These are phyloP conservation scores for Musca domestica DNA, from an alignment of 1,140 invertebrate species.

Conservation along the genomic window DNA sequence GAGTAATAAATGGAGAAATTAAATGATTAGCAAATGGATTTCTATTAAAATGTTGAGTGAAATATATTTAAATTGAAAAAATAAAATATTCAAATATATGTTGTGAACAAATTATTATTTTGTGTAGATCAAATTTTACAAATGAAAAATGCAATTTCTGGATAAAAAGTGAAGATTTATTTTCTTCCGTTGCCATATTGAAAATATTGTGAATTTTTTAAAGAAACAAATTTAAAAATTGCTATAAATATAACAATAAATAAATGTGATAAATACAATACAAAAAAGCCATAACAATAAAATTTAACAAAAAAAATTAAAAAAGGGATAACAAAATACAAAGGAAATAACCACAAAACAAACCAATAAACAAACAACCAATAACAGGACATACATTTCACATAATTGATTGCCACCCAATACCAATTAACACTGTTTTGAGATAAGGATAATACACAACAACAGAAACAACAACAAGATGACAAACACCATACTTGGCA, in stretches of 20 bases:
- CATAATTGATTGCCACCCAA: not conserved
- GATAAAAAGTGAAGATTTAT: too few relatives aligned
- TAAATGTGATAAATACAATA: not conserved
- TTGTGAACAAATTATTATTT: too few relatives aligned
- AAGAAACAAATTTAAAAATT: not conserved
- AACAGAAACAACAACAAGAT: not conserved
- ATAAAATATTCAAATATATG: too few relatives aligned
- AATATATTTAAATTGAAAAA: too few relatives aligned
- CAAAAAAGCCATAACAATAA: constrained; percentile 14
- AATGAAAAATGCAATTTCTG: too few relatives aligned
- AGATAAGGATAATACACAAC: not conserved
- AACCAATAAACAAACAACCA: constrained; percentile 2
- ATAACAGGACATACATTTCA: not conserved
- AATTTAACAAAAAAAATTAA: not conserved
- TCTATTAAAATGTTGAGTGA: too few relatives aligned
- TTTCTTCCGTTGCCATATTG: too few relatives aligned
- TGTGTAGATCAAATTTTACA: too few relatives aligned
- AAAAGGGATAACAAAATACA: constrained; percentile 4
- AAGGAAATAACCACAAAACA: constrained; percentile 1
- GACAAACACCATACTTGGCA: not conserved
- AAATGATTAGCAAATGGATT: too few relatives aligned
- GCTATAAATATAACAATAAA: not conserved
- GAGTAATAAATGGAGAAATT: too few relatives aligned
- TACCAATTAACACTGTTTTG: not conserved
- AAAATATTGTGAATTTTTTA: too few relatives aligned